Base-by-base conservation (phyloP, 2,113 vertebrate species). In the Chionomys nivalis region DNA sequence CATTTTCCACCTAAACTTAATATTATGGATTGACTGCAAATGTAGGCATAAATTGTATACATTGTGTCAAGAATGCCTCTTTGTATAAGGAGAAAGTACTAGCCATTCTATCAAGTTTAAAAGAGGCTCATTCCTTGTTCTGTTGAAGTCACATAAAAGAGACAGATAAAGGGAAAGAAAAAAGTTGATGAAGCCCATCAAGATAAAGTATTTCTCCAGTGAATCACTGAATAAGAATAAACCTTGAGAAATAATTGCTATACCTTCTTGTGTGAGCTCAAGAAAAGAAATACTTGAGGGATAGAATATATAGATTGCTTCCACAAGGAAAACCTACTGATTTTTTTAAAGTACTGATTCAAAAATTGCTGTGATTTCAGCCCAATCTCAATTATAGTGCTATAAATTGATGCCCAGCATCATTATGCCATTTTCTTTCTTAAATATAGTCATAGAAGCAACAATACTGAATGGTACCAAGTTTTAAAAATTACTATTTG, bases 281-380 rank as follows among this genome's bases (percentile, higher is more conserved):
- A 96, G 75, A 91, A 97, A 97, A 95, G 12, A 95, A 75, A 78
- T 73, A 17, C 89, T 97, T 97, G 91, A 92, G 61, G 68, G 96
- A 91, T 52, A 96, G 82, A 93, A 90, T 93, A 82, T 97, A 98
- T 49, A 89, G 75, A 96, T 97, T 96, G 52, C 49, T 98, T 98
- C 94, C 83, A 95, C 63, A 88, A 81, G 76, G 44, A 97, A 98
- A 97, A 90, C 49, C 13, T 94, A 83, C 73, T 82, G 91, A 95
- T 94, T 97, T 97, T 95, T 97, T 97, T 97, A 97, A 98, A 98
- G 91, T 96, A 95, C 96, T 97, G 96, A 98, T 97, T 98, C 90
- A 98, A 93, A 98, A 98, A 98, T 95, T 97, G 96, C 76, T 97
- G 95, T 96, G 87, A 97, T 98, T 98, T 96, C 97, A 97, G 97